Conservation (phyloP, 2,113 vertebrate genomes). For the Vombatus ursinus region DNA sequence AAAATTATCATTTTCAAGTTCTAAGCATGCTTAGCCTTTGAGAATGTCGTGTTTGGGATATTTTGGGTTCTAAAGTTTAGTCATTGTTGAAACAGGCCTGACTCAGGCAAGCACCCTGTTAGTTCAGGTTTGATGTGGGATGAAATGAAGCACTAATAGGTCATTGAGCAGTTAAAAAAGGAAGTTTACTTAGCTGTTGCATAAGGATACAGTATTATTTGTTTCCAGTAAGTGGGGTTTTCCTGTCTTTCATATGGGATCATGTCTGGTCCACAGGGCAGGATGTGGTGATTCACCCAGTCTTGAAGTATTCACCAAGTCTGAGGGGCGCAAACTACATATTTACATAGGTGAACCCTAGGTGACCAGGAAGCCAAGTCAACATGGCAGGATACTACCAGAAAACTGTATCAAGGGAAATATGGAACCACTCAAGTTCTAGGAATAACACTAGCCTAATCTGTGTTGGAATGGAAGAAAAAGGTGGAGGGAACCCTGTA, state of each 20-base stretch:
- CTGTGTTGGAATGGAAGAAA: too few relatives aligned
- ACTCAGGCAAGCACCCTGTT: not conserved
- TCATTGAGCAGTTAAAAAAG: not conserved
- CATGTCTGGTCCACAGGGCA: not conserved
- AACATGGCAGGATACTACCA: too few relatives aligned
- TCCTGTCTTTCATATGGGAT: not conserved
- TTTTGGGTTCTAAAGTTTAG: slow-evolving; percentile 43
- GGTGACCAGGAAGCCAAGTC: too few relatives aligned
- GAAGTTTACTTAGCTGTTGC: not conserved
- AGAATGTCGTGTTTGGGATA: slow-evolving; percentile 9
- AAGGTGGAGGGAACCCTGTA: too few relatives aligned
- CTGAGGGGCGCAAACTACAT: too few relatives aligned
- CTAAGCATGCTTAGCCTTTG: slow-evolving; percentile 12
- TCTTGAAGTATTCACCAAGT: not conserved
- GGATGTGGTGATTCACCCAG: not conserved
- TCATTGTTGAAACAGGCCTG: not conserved
- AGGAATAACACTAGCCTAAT: too few relatives aligned
- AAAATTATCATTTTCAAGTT: slow-evolving; percentile 29
- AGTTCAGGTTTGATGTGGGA: not conserved
- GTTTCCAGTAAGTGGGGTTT: not conserved
- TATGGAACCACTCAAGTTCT: too few relatives aligned
- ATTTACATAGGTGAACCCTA: too few relatives aligned
- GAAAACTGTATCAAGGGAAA: too few relatives aligned
- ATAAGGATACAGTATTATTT: not conserved
- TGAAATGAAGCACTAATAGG: not conserved